These are phyloP conservation scores for Periophthalmus magnuspinnatus DNA, from an alignment of 2,797 vertebrate species.

Conservation along the genomic window DNA sequence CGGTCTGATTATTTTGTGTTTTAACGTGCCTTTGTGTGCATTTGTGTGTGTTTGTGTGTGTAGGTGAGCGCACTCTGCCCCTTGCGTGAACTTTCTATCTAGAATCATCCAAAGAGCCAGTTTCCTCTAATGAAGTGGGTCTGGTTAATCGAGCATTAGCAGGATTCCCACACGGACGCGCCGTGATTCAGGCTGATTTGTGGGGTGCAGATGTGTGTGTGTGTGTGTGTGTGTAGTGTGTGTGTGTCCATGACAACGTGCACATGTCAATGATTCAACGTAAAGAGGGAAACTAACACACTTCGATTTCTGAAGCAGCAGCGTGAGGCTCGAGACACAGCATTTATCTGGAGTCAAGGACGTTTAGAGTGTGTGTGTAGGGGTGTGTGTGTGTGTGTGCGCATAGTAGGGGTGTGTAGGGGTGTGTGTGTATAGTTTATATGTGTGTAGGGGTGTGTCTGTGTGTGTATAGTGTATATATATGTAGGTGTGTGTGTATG, in stretches of 20 bases:
- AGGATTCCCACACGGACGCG: slow-evolving; percentile 54
- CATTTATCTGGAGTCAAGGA: slow-evolving; percentile 58
- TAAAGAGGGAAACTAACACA: slow-evolving; percentile 63
- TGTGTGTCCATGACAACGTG: no score
- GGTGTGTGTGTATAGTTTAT: no score
- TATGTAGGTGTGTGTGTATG: no score
- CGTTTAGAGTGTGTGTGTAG: slow-evolving; percentile 24
- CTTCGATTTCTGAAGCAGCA: slow-evolving; percentile 74
- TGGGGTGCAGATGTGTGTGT: no score
- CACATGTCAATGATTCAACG: slow-evolving; percentile 56
- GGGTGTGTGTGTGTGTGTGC: not conserved
- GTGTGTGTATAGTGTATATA: no score
- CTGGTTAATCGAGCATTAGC: slow-evolving; percentile 72
- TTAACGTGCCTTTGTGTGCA: not conserved
- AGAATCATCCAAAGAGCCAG: slow-evolving; percentile 61
- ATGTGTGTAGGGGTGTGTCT: no score
- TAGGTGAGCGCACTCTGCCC: slow-evolving; percentile 20
- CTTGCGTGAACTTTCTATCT: slow-evolving; percentile 62
- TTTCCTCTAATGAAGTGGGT: slow-evolving; percentile 67
- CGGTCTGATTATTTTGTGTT: not conserved
- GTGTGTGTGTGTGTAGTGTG: no score
- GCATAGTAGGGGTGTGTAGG: no score
- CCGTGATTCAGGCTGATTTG: slow-evolving; percentile 44
- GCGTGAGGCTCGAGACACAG: slow-evolving; percentile 48
- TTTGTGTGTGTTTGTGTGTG: not conserved